Base-by-base conservation (phyloP, 2,797 vertebrate species). In the Hoplostethus atlanticus region DNA sequence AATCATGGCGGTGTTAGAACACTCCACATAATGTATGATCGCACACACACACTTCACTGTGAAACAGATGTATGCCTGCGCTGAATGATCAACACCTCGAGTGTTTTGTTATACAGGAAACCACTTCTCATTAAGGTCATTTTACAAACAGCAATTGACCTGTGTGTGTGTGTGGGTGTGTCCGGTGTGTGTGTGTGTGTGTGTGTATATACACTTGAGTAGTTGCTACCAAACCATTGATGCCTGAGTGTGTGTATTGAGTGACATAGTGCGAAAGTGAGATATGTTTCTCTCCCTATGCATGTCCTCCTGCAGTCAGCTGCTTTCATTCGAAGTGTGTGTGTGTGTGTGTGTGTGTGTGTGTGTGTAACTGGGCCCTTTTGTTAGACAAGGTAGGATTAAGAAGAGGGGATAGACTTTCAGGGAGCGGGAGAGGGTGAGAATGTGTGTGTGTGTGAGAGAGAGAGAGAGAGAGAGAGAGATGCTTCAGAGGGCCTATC, bases 401-500 rank as follows among this genome's bases (percentile, higher is more conserved):
- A 93, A 85, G 84, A 71, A 83, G 84, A 88, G 80, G 69, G 80
- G 89, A 89, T 91, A 90, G 90, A 91, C 80, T 92, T 92, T 91
- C 91, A 87, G 80, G 21, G 21, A 21, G 21, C 21, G 21, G 21
- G 21, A 21, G 21, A 21, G 21, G 21, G 21, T 21, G 21, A 21
- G 21, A 21, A 21, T 21, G 21, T 21, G 21, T 21, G 21, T 21
- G 21, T 21, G 21, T 21, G 21, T 21, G 21, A 21, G 21, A 21
- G 21, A 21, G 21, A 21, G 21, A 73, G 76, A 71, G 73, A 70
- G 65, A 52, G 76, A 59, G 72, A 80, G 83, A 75, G 79, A 79
- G 79, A 76, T 79, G 87, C 86, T 85, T 84, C 82, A 83, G 81
- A 89, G 87, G 88, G 83, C 91, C 90, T 88, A 95, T 95, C 95